Conservation (phyloP, 2,888 invertebrate species). For the Athalia rosae region DNA sequence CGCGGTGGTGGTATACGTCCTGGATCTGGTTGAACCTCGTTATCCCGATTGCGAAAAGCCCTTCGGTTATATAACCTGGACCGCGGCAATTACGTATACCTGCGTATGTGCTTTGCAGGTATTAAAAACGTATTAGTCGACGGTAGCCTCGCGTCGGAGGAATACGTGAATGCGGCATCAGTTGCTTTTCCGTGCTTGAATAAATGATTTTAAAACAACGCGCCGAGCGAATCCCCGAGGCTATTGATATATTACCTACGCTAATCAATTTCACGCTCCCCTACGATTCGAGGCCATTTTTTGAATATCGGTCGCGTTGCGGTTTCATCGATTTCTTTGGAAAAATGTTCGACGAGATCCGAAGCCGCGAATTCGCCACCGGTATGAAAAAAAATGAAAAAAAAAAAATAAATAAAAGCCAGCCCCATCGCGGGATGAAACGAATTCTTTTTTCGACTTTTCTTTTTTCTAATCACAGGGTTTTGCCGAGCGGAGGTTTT, state of each 20-base stretch:
- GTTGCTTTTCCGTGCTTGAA: constrained; percentile 28
- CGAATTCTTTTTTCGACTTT: too few relatives aligned
- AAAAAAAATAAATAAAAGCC: background rate
- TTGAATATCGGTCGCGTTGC: too few relatives aligned
- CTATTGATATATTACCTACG: constrained; percentile 15
- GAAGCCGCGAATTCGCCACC: too few relatives aligned
- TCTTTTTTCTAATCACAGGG: too few relatives aligned
- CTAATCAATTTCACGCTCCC: constrained; percentile 13
- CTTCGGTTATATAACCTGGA: constrained; percentile 36
- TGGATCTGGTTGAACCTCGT: constrained; percentile 38
- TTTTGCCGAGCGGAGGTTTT: too few relatives aligned
- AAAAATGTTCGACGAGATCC: background rate
- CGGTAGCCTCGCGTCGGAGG: constrained; percentile 6
- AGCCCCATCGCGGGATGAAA: too few relatives aligned
- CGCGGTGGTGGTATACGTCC: background rate
- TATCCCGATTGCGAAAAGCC: constrained; percentile 45
- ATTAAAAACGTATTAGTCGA: constrained; percentile 42
- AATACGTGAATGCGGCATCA: background rate
- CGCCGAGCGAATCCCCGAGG: constrained; percentile 14
- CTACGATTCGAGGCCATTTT: background rate
- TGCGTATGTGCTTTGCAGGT: constrained; percentile 12
- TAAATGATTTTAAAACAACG: constrained; percentile 32
- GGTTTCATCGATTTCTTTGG: too few relatives aligned
- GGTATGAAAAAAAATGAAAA: background rate
- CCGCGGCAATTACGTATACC: constrained; percentile 1